Base-by-base conservation (phyloP, 2,888 invertebrate genomes). In the Aspidapion aeneum region DNA sequence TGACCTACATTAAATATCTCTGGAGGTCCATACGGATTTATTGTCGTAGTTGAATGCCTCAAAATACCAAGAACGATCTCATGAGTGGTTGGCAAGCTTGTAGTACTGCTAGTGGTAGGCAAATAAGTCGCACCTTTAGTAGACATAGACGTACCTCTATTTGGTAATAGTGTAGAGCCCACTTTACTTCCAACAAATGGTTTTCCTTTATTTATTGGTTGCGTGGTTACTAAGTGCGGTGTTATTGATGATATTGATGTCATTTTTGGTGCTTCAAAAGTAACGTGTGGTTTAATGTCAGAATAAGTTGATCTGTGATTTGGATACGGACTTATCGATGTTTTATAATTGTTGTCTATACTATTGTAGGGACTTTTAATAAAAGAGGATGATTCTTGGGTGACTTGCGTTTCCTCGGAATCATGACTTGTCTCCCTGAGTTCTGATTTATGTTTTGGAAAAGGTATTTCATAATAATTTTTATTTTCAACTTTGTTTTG, bases 371-470 rank as follows among this genome's bases (percentile, higher is more conserved):
- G 67, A 66, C 79, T 83, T 50, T 86, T 84, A 1, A 86, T 86
- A 74, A 93, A 92, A 0, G 92, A 90, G 0, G 90, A 89, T 5
- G 89, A 87, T 78, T 93, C 93, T 7, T 92, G 90, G 0, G 88
- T 85, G 1, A 88, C 84, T 75, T 91, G 91, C 74, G 85, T 85
- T 77, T 91, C 76, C 7, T 73, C 74, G 0, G 72, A 73, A 18
- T 71, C 71, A 49, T 58, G 60, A 50, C 51, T 63, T 48, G 7
- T 49, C 21, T 55, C 19, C 12, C 16, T n/a, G 62, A 50, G 55
- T 66, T 63, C 16, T 66, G 22, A 54, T 64, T 57, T 63, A 57
- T 64, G 61, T 63, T 58, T 62, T 21, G 58, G 58, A 18, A 58
- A 58, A 49, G 5, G 54, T 19, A 21, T 5, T 17, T 21, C 21